phyloP scores from a whole-genome alignment of 2,888 invertebrate species.

The Drosophila sordidula region DNA sequence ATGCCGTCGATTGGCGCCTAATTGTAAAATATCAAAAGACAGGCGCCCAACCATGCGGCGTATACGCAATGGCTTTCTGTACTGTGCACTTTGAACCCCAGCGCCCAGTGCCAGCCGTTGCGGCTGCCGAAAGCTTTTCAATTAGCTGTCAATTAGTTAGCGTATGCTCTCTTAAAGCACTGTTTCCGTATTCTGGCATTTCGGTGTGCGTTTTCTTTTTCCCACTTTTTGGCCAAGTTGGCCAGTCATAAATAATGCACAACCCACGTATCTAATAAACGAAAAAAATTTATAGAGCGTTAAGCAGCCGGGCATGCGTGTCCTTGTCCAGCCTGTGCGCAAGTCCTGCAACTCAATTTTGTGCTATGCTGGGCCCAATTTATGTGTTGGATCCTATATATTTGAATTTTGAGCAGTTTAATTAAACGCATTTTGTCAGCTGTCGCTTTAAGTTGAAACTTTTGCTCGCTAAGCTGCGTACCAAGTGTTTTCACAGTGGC shows the following conservation, averaged over 20 bases:
- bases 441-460: conserved; percentile 69
- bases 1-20: conserved; percentile 73
- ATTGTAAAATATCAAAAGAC: conserved; percentile 74
- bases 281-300: conserved; percentile 48
- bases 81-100: conserved; percentile 41
- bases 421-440: conserved; percentile 74
- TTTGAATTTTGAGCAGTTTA: conserved; percentile 57
- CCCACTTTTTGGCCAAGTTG: conserved; percentile 7
- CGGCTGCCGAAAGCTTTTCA: conserved; percentile 68
- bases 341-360: conserved; percentile 17
- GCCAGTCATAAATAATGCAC: conserved; percentile 25
- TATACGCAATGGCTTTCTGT: conserved; percentile 67
- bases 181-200: conserved; percentile 19
- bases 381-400: conserved; percentile 21
- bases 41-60: conserved; percentile 50
- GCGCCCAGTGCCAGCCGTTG: conserved; percentile 6
- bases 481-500: conserved; percentile 46
- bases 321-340: conserved; percentile 28
- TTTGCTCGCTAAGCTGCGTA: conserved; percentile 54
- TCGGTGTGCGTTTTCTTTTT: not conserved
- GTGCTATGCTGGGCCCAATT: conserved; percentile 18
- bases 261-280: conserved; percentile 10
- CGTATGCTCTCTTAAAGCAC: conserved; percentile 31
- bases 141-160: conserved; percentile 74
- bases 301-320: conserved; percentile 25